These are phyloP conservation scores for Apocheima hispidaria DNA, from an alignment of 2,888 invertebrate genomes.

Conservation along the genomic window DNA sequence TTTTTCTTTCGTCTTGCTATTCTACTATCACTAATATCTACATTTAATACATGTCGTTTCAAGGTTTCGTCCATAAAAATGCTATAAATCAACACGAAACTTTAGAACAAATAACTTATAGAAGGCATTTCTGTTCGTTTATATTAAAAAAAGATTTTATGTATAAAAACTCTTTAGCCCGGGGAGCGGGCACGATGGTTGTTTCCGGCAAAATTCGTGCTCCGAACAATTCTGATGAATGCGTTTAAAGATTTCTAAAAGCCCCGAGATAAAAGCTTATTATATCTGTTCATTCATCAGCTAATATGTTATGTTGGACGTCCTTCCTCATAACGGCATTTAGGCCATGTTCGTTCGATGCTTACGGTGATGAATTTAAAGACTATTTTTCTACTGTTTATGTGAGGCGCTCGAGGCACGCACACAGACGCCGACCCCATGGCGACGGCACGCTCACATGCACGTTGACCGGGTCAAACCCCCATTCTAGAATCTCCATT, in stretches of 20 bases:
- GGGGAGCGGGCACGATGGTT: neutral
- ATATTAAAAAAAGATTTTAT: neutral
- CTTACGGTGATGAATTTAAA: conserved; percentile 40
- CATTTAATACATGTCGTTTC: neutral
- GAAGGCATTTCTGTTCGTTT: neutral
- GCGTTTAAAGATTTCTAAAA: conserved; percentile 17
- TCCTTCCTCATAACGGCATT: conserved; percentile 39
- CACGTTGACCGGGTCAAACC: conserved; percentile 74
- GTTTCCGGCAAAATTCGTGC: conserved; percentile 2
- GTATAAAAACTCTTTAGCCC: neutral
- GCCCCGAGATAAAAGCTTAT: conserved; percentile 15
- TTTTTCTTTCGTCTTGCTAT: neutral
- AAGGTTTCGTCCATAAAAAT: neutral
- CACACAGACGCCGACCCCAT: conserved; percentile 53
- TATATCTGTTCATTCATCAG: conserved; percentile 10
- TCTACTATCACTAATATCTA: neutral
- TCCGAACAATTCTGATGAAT: neutral
- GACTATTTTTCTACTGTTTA: conserved; percentile 45
- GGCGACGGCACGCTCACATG: conserved; percentile 61
- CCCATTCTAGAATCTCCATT: conserved; percentile 80
- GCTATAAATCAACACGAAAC: neutral
- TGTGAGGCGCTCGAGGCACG: conserved; percentile 41
- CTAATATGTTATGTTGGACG: conserved; percentile 31
- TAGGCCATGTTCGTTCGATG: conserved; percentile 32
- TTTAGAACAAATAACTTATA: neutral